Percentiles rank a stretch among this genome's conserved stretches.
phyloP scores from a whole-genome alignment of 2,113 vertebrate species.

The Nothobranchius furzeri region DNA sequence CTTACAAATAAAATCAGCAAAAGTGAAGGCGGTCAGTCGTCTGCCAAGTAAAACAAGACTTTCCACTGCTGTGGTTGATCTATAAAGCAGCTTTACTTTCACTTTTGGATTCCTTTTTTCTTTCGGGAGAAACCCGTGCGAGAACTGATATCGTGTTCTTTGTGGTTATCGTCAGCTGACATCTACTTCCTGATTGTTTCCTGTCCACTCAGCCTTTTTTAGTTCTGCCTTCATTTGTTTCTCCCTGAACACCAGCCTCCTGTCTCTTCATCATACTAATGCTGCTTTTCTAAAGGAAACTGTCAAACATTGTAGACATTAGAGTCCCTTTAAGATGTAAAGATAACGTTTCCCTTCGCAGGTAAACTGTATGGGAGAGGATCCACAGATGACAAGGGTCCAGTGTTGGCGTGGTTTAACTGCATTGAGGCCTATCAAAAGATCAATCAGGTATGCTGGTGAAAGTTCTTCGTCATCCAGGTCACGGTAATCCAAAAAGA shows the following conservation, averaged over 20 bases:
- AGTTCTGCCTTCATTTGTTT: not conserved
- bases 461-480: too few species aligned
- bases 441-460: conserved; percentile 38
- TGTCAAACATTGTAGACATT: too few species aligned
- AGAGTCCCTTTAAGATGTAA: not conserved
- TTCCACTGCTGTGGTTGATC: too few species aligned
- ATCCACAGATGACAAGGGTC: conserved; percentile 96
- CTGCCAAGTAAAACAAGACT: too few species aligned
- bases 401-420: conserved; percentile 94
- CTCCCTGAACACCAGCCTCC: not conserved
- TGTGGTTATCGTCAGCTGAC: conserved; percentile 55
- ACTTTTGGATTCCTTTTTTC: not conserved
- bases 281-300: too few species aligned
- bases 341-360: conserved; percentile 51
- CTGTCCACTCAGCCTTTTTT: conserved; percentile 25
- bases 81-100: too few species aligned
- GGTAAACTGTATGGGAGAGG: conserved; percentile 94
- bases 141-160: not conserved
- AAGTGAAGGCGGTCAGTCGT: too few species aligned
- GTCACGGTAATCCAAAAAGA: too few species aligned
- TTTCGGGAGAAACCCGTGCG: not conserved
- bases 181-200: conserved; percentile 23
- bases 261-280: not conserved
- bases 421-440: conserved; percentile 93
- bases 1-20: too few species aligned